Percentiles rank a stretch among this genome's conserved stretches.
phyloP scores from a whole-genome alignment of 2,113 vertebrate genomes.

The Orthonyx spaldingii region DNA sequence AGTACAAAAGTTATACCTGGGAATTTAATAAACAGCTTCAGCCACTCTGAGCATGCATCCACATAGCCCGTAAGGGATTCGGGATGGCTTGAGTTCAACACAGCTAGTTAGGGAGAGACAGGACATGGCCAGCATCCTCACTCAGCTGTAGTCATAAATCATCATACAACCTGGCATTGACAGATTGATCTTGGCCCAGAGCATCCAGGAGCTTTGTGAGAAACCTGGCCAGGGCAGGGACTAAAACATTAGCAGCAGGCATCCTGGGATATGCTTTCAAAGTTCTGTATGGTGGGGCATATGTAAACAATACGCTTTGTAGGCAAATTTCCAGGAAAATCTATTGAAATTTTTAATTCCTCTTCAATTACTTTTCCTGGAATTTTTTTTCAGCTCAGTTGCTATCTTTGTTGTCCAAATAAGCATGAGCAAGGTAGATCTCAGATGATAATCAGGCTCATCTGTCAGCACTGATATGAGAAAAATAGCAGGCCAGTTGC shows the following conservation, averaged over 20 bases:
- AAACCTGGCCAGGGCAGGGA: constrained; percentile 29
- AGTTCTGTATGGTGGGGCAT: constrained; percentile 17
- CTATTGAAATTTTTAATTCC: background rate
- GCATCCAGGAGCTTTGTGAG: constrained; percentile 48
- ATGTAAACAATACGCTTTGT: constrained; percentile 5
- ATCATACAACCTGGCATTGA: constrained; percentile 69
- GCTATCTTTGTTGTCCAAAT: constrained; percentile 40
- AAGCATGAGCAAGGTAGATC: background rate
- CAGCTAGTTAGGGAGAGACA: constrained; percentile 41
- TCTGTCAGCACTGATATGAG: background rate
- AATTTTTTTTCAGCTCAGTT: constrained; percentile 37
- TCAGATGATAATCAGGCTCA: background rate
- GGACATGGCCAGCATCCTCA: background rate
- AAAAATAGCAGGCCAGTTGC: background rate
- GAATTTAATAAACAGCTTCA: constrained; percentile 30
- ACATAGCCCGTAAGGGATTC: constrained; percentile 4
- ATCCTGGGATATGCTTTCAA: constrained; percentile 28
- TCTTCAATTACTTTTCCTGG: constrained; percentile 23
- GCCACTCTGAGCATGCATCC: constrained; percentile 6
- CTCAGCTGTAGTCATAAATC: constrained; percentile 65
- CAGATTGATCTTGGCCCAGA: constrained; percentile 68
- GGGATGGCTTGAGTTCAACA: constrained; percentile 53
- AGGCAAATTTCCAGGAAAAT: constrained; percentile 24
- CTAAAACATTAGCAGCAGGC: constrained; percentile 28
- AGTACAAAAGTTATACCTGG: background rate